phyloP scores from a whole-genome alignment of 2,113 vertebrate genomes.

The Delphinapterus leucas region DNA sequence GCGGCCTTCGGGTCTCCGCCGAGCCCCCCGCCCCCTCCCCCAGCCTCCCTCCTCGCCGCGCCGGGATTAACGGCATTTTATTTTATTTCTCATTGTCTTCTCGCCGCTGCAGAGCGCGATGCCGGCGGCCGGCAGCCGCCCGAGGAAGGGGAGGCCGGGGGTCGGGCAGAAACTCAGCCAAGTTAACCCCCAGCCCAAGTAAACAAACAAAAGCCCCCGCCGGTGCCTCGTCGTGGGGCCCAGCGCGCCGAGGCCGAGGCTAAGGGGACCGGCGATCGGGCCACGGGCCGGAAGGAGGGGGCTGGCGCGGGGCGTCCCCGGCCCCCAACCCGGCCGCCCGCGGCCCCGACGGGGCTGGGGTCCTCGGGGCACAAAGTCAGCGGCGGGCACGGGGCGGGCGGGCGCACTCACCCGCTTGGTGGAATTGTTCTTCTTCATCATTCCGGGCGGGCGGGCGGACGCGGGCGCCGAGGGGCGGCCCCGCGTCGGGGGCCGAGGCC shows the following conservation, averaged over 20 bases:
- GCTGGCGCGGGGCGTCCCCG: not conserved
- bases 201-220: constrained; percentile 40
- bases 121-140: not conserved
- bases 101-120: not conserved
- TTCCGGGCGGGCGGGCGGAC: constrained; percentile 54
- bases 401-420: constrained; percentile 86
- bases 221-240: not conserved
- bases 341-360: not conserved
- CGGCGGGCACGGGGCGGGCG: not conserved
- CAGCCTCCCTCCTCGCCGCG: not conserved
- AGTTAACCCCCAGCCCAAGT: not conserved
- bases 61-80: not conserved
- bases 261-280: not conserved
- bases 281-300: not conserved
- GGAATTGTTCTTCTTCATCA: constrained; percentile 91
- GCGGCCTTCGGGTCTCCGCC: not conserved
- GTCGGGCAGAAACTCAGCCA: not conserved
- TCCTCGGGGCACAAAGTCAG: not conserved
- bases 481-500: constrained; percentile 9
- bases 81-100: constrained; percentile 53
- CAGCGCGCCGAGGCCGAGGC: not conserved
- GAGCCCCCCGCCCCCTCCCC: not conserved
- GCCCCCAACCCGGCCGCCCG: not conserved
- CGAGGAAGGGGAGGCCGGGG: not conserved
- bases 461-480: constrained; percentile 10